A percentile compares a stretch with the other conserved stretches of the same genome.
Conservation (phyloP, 1,140 invertebrate species). For the Rhyacophila brunnea region DNA sequence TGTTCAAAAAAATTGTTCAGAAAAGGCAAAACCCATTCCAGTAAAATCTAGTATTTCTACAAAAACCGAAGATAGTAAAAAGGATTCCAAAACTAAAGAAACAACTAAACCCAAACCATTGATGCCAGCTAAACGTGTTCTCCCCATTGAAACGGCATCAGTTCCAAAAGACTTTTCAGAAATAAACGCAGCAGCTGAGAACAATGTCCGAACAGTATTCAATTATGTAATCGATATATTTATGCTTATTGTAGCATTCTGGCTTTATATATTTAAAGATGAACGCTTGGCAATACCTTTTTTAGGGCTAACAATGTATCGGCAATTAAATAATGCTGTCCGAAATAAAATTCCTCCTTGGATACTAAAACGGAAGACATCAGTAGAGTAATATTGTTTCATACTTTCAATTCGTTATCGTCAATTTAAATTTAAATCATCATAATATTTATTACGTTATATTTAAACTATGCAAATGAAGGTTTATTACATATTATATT, state of each 20-base stretch:
- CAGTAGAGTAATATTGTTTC: conserved; percentile 22
- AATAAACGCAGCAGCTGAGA: conserved; percentile 59
- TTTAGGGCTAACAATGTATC: conserved; percentile 71
- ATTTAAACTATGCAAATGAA: no score
- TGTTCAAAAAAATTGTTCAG: conserved; percentile 33
- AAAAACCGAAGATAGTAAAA: conserved; percentile 27
- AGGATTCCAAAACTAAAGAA: conserved; percentile 38
- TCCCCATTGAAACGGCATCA: conserved; percentile 47
- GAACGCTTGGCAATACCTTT: conserved; percentile 74
- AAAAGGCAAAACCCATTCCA: conserved; percentile 29
- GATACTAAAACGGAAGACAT: conserved; percentile 34
- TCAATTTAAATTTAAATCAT: no score
- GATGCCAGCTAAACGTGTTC: conserved; percentile 41
- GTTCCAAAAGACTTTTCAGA: conserved; percentile 54
- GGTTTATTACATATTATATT: no score
- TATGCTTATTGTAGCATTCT: conserved; percentile 69
- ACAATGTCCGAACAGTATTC: conserved; percentile 63
- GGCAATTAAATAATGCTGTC: conserved; percentile 66
- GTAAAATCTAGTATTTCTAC: conserved; percentile 15
- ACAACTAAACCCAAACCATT: conserved; percentile 40
- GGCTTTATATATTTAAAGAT: conserved; percentile 76
- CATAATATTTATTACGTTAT: no score
- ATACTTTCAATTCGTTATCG: background rate
- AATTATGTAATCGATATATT: conserved; percentile 70
- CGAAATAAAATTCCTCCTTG: conserved; percentile 48